phyloP scores from a whole-genome alignment of 2,888 invertebrate species.

The Apeira syringaria region DNA sequence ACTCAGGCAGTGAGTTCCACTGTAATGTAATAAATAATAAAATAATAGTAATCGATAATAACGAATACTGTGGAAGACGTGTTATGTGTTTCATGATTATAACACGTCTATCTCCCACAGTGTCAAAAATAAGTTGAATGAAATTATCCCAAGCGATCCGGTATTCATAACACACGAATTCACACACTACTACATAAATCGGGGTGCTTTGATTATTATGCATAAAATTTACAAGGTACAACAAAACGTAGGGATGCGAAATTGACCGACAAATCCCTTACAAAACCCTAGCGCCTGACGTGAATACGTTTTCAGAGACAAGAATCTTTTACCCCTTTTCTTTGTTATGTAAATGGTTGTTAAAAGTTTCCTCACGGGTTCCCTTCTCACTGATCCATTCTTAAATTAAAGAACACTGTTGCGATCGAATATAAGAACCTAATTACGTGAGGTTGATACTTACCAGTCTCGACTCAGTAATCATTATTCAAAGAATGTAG shows the following conservation, averaged over 20 bases:
- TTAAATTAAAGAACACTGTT: conserved; percentile 71
- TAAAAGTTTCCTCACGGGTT: conserved; percentile 69
- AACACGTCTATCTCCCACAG: too few relatives aligned
- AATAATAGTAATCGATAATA: too few relatives aligned
- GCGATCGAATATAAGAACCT: conserved; percentile 56
- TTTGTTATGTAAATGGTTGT: conserved; percentile 76
- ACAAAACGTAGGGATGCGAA: conserved; percentile 58
- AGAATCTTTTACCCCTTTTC: conserved; percentile 64
- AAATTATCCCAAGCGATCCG: too few relatives aligned
- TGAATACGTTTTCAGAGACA: conserved; percentile 67
- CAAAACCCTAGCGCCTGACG: conserved; percentile 64
- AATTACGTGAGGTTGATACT: conserved; percentile 29
- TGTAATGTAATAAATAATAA: too few relatives aligned
- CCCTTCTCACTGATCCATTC: conserved; percentile 69
- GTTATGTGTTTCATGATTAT: too few relatives aligned
- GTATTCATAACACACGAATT: too few relatives aligned
- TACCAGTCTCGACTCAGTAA: too few relatives aligned
- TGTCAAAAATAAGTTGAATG: too few relatives aligned
- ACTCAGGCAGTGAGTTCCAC: too few relatives aligned
- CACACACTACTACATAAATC: conserved; percentile 40
- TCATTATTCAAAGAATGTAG: too few relatives aligned
- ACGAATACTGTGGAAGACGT: too few relatives aligned
- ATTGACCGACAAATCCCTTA: conserved; percentile 70
- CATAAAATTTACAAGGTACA: conserved; percentile 47
- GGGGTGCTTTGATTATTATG: conserved; percentile 51